phyloP scores from a whole-genome alignment of 2,888 invertebrate species.

The Tiliacea aurago region DNA sequence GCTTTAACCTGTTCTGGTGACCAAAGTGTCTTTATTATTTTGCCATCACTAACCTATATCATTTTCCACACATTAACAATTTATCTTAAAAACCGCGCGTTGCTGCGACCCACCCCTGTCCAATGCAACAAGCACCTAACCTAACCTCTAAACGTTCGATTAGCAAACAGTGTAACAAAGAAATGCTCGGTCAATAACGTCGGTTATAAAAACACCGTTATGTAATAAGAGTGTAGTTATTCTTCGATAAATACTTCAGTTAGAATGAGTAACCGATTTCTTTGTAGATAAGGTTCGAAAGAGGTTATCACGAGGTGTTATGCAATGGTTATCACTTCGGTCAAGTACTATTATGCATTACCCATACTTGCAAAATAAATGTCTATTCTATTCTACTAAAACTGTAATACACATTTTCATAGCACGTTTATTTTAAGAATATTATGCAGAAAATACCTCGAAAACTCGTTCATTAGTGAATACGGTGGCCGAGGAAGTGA shows the following conservation, averaged over 20 bases:
- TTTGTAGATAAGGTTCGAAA: conserved; percentile 34
- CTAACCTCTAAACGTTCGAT: conserved; percentile 51
- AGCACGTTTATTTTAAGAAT: too few relatives aligned
- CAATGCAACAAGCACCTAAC: conserved; percentile 2
- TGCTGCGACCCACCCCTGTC: not conserved
- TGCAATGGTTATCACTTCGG: conserved; percentile 1
- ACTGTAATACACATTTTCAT: too few relatives aligned
- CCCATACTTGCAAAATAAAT: too few relatives aligned
- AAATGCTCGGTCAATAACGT: conserved; percentile 65
- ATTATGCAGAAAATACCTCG: too few relatives aligned
- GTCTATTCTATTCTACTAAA: too few relatives aligned
- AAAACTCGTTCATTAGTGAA: too few relatives aligned
- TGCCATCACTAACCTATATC: too few relatives aligned
- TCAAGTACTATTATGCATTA: too few relatives aligned
- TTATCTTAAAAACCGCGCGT: not conserved
- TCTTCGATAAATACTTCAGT: conserved; percentile 69
- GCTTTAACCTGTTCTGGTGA: too few relatives aligned
- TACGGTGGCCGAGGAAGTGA: too few relatives aligned
- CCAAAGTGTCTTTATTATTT: too few relatives aligned
- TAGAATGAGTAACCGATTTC: conserved; percentile 36
- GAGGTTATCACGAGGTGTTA: not conserved
- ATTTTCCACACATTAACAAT: too few relatives aligned
- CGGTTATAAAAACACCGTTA: conserved; percentile 74
- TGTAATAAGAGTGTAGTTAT: conserved; percentile 71
- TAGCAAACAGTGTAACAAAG: conserved; percentile 59